These are phyloP conservation scores for Oligia latruncula DNA, from an alignment of 2,888 invertebrate species.

Conservation along the genomic window DNA sequence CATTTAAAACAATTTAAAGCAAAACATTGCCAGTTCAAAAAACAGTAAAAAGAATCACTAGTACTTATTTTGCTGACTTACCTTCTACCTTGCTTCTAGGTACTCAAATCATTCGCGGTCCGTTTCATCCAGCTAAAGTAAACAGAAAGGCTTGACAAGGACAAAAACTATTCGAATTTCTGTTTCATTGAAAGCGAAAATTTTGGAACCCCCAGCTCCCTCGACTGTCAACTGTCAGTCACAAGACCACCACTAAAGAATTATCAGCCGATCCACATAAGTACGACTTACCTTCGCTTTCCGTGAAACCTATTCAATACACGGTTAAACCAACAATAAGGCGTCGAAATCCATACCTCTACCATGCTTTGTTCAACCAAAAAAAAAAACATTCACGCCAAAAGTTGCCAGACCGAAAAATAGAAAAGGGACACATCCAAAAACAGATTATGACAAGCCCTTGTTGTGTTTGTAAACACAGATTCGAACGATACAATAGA, in stretches of 20 bases:
- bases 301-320: slow-evolving; percentile 82
- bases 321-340: slow-evolving; percentile 86
- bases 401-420: slow-evolving; percentile 87
- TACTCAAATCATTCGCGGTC: slow-evolving; percentile 59
- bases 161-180: slow-evolving; percentile 60
- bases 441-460: slow-evolving; percentile 90
- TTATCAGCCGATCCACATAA: slow-evolving; percentile 80
- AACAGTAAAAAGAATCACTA: not conserved
- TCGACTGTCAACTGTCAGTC: slow-evolving; percentile 83
- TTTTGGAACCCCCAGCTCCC: slow-evolving; percentile 71
- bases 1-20: slow-evolving; percentile 22
- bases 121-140: slow-evolving; percentile 38
- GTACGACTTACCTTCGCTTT: slow-evolving; percentile 84
- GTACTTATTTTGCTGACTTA: not conserved
- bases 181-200: slow-evolving; percentile 81
- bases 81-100: not conserved
- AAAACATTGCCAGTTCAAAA: not conserved
- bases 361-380: slow-evolving; percentile 68
- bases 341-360: slow-evolving; percentile 89
- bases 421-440: slow-evolving; percentile 85
- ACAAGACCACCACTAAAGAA: slow-evolving; percentile 83
- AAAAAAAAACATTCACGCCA: slow-evolving; percentile 79
- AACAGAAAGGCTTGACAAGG: slow-evolving; percentile 55
- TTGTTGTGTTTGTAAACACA: slow-evolving; percentile 90
- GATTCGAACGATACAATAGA: slow-evolving; percentile 79